phyloP scores from a whole-genome alignment of 1,140 invertebrate genomes.

The Lucilia sericata region DNA sequence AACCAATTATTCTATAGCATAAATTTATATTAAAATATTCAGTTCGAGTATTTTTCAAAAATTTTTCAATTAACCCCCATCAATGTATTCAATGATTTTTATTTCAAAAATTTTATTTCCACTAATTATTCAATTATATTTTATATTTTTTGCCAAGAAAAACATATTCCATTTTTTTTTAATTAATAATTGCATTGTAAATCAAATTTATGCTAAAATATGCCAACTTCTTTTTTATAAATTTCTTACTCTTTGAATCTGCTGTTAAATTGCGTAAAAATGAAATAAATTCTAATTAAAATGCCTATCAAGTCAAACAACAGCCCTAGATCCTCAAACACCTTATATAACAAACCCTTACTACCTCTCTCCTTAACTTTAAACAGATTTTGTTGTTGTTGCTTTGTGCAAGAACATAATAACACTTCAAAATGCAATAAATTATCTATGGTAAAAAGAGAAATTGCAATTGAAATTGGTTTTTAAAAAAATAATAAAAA shows the following conservation, averaged over 20 bases:
- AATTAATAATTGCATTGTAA: neutral
- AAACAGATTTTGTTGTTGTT: neutral
- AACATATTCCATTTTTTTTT: neutral
- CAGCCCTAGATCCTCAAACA: no score
- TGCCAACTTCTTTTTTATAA: neutral
- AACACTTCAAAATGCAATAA: constrained; percentile 29
- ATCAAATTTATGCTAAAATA: constrained; percentile 25
- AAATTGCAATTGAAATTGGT: constrained; percentile 19
- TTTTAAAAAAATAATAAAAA: neutral
- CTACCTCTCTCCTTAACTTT: neutral
- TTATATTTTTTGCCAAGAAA: neutral
- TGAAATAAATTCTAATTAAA: constrained; percentile 30
- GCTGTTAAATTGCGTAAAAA: constrained; percentile 3
- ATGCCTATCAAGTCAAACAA: constrained; percentile 15
- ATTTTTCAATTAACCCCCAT: no score
- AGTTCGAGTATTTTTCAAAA: no score
- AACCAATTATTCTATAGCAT: no score
- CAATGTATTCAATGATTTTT: neutral
- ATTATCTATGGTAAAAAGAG: constrained; percentile 15
- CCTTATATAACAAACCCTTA: neutral
- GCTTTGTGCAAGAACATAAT: neutral
- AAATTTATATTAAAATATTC: no score
- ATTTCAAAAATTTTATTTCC: neutral
- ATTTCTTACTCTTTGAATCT: neutral
- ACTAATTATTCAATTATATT: constrained; percentile 25